Base-by-base conservation (phyloP, 2,888 invertebrate genomes). In the Chorisops tibialis region DNA sequence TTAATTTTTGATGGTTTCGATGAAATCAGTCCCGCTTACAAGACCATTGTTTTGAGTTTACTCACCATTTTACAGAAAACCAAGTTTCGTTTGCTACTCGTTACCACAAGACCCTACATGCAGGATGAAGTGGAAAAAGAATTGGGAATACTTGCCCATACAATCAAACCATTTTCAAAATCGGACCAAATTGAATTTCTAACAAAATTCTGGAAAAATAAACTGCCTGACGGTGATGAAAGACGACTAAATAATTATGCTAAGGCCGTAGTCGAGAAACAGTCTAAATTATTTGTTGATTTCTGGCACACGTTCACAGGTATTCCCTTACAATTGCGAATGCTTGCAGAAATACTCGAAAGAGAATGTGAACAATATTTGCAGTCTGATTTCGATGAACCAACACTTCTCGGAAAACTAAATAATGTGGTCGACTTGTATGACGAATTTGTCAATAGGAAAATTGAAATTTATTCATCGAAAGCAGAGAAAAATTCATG, bases 1-100 rank as follows among this genome's bases (percentile, higher is more conserved):
- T n/a, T n/a, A n/a, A n/a, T n/a, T n/a, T n/a, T n/a, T 7, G 59
- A 59, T 21, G 59, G 24, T 2, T 59, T 59, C 19, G 59, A 59
- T 16, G 59, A 59, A 48, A 59, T 59, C 22, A 48, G 48, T 14
- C 45, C 45, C 1, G 37, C 18, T 14, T 48, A 59, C 14, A 38
- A 16, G 21, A 22, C 47, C 14, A 59, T 48, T n/a, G 48, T 59
- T n/a, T 22, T 59, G 37, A 35, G 18, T 2, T 24, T 59, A n/a
- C n/a, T 59, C 2, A 14, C 11, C 4, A 22, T 14, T 37, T 35
- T 59, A 6, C 18, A 37, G 11, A 3, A 11, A 21, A 48, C 21
- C 19, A 14, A 35, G 11, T 21, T 59, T 5, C 19, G 38, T n/a
- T 38, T 14, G 14, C 7, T 59, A 9, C 22, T 47, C 12, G 11